Evolutionary conservation across 2,888 invertebrate genomes (phyloP).

Genomic region (Acrobasis suavella): DNA sequence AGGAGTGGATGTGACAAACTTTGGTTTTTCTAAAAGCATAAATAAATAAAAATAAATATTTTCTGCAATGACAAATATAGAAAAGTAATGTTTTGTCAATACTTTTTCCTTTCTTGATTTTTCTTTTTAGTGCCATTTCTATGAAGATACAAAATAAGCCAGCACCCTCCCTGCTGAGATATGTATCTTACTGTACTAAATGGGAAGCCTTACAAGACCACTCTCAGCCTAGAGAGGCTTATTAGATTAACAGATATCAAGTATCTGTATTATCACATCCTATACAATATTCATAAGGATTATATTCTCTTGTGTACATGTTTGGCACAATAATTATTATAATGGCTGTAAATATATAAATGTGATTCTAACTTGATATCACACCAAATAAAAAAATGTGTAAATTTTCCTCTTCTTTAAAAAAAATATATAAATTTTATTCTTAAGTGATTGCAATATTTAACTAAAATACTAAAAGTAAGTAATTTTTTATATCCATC

Average conservation of each 20-base stretch:
- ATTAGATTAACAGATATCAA: constrained; percentile 34
- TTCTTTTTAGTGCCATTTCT: constrained; percentile 37
- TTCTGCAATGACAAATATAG: background rate
- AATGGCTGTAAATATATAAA: no score
- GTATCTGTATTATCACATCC: constrained; percentile 13
- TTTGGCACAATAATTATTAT: no score
- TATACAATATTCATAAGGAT: background rate
- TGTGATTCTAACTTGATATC: no score
- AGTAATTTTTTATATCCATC: no score
- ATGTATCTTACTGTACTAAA: background rate
- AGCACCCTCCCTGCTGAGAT: background rate
- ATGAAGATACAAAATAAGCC: background rate
- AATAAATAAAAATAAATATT: constrained; percentile 14
- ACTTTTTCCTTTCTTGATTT: constrained; percentile 35
- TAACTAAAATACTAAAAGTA: no score
- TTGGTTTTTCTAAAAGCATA: constrained; percentile 53
- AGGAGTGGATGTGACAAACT: constrained; percentile 57
- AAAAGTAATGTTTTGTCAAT: constrained; percentile 12
- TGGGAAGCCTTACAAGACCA: constrained; percentile 37
- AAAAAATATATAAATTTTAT: no score
- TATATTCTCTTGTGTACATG: constrained; percentile 18
- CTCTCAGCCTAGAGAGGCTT: constrained; percentile 32
- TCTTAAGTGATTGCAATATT: no score
- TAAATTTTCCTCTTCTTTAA: no score
- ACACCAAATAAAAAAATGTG: no score